Base-by-base conservation (phyloP, 2,113 vertebrate genomes). In the Pituophis catenifer region DNA sequence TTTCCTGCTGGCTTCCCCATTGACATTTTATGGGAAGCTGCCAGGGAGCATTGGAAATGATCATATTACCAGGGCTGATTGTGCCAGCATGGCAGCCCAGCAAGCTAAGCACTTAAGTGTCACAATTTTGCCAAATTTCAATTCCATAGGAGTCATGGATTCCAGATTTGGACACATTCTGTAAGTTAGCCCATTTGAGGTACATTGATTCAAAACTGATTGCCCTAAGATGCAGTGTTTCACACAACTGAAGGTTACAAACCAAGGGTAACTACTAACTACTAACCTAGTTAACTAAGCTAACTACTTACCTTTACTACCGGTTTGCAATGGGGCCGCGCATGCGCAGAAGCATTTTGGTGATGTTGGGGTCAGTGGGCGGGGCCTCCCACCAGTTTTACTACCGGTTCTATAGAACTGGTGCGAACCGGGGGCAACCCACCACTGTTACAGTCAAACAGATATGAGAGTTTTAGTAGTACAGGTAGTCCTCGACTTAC, bases 301-400 rank as follows among this genome's bases (percentile, higher is more conserved):
- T n/a, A n/a, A n/a, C 0, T 48, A 48, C 44, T 48, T 48, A 48
- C 4, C 44, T 48, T 48, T 48, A 48, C 44, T 48, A 48, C 4
- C 0, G 4, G 44, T 48, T 0, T 48, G 44, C 0, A 48, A 48
- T 0, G 4, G 44, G 44, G 44, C 44, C 0, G 44, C 44, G 44
- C 44, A 44, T 48, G 44, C 0, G 44, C 44, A 48, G 44, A 48
- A 48, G 44, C 44, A 48, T 48, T 48, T 48, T 48, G 44, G 44
- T 48, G 0, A 48, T 48, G 44, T 48, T 48, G 44, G 44, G 44
- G 44, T 48, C 0, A 48, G 44, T 48, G 44, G 44, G 44, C 44
- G 0, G 44, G 44, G 44, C 4, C 44, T 48, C 44, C 44, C 44
- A 0, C 44, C 44, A 0, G 44, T 48, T 48, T 48, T 48, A 48